A percentile compares a stretch with the other conserved stretches of the same genome.
Conservation (phyloP, 2,113 vertebrate species). For the Tetraodon nigroviridis region DNA sequence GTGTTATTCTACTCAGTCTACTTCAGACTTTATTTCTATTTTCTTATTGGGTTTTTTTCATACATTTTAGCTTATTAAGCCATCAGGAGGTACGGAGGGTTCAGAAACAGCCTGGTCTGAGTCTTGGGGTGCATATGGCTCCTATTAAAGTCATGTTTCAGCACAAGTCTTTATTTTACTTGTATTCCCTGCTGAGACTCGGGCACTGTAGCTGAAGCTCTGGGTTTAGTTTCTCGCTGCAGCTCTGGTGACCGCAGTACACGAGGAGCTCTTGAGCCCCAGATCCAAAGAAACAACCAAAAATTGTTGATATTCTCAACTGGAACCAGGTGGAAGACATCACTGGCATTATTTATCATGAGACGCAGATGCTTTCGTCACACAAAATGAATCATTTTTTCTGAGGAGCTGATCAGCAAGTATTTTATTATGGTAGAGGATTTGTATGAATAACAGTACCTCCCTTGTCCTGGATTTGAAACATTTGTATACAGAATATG, state of each 20-base stretch:
- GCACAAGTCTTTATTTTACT: slow-evolving; percentile 57
- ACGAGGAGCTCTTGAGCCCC: slow-evolving; percentile 15
- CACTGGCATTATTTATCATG: slow-evolving; percentile 6
- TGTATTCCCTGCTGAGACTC: slow-evolving; percentile 54
- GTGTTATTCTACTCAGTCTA: slow-evolving; percentile 30
- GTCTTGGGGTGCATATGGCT: slow-evolving; percentile 67
- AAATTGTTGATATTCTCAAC: slow-evolving; percentile 39
- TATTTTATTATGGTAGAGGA: no score
- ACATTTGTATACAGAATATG: no score
- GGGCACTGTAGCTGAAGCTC: slow-evolving; percentile 47
- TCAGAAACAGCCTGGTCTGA: slow-evolving; percentile 32
- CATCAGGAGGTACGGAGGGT: slow-evolving; percentile 43
- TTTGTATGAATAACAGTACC: no score
- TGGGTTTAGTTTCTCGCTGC: slow-evolving; percentile 42
- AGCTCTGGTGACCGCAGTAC: slow-evolving; percentile 38
- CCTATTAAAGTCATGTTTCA: slow-evolving; percentile 65
- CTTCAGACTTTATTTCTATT: slow-evolving; percentile 45
- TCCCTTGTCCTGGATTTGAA: no score
- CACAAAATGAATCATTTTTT: no score
- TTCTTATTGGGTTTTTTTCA: slow-evolving; percentile 48
- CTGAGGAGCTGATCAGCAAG: no score
- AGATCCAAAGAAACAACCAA: slow-evolving; percentile 15
- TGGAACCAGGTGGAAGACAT: slow-evolving; percentile 3
- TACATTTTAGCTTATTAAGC: slow-evolving; percentile 55
- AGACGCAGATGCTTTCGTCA: slow-evolving; percentile 5